phyloP scores from a whole-genome alignment of 2,888 invertebrate genomes.

The Escarpia spicata region DNA sequence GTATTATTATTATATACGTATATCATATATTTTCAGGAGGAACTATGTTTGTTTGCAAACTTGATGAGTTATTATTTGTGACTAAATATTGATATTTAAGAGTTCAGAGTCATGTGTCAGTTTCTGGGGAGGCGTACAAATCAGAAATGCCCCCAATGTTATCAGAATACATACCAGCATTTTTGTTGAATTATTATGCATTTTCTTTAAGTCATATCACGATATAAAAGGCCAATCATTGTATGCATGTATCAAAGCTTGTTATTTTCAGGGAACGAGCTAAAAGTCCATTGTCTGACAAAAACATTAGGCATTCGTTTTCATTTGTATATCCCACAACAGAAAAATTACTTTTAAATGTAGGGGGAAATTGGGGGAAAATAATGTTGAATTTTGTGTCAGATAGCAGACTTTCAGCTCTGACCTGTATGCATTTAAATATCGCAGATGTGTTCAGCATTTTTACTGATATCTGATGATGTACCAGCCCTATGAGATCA shows the following conservation, averaged over 20 bases:
- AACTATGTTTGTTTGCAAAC: no score
- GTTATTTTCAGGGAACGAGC: neutral
- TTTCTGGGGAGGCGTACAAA: neutral
- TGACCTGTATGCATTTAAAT: neutral
- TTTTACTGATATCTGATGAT: slow-evolving; percentile 4
- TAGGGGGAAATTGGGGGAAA: neutral
- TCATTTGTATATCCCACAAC: neutral
- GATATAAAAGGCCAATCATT: neutral
- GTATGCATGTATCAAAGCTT: neutral
- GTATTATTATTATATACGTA: neutral
- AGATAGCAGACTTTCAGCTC: neutral
- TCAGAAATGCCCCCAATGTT: neutral
- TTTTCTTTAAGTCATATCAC: neutral
- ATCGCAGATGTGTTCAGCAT: slow-evolving; percentile 8
- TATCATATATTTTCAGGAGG: no score
- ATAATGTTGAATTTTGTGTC: neutral
- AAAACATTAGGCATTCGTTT: neutral
- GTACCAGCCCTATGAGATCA: neutral
- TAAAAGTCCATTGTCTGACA: neutral
- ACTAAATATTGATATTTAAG: no score
- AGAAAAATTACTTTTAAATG: neutral
- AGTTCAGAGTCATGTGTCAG: neutral
- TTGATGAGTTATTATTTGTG: no score
- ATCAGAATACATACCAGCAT: neutral
- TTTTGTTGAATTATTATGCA: neutral